Evolutionary conservation across 1,140 invertebrate genomes (phyloP).

Genomic region (Drosophila biarmipes): DNA sequence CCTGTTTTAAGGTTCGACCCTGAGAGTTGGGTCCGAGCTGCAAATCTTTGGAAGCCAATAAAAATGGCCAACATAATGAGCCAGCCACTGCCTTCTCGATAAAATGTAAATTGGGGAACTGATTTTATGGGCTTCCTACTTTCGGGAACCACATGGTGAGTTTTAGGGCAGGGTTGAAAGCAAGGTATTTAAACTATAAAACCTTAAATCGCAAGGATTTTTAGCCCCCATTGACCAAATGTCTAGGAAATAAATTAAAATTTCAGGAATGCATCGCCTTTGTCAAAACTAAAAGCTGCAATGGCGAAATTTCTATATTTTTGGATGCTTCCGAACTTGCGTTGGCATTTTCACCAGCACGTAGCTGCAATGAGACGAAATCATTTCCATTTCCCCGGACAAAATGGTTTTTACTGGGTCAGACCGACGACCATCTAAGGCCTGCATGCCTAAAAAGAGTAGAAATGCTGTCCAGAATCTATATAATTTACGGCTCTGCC

Average conservation of each 20-base stretch:
- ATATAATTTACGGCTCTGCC: slow-evolving; percentile 68
- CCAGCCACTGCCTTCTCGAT: slow-evolving; percentile 42
- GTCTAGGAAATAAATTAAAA: no score
- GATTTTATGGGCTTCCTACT: slow-evolving; percentile 29
- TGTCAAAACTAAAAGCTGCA: not conserved
- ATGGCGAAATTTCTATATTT: not conserved
- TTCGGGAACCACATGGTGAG: not conserved
- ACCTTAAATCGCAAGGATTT: not conserved
- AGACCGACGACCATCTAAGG: slow-evolving; percentile 14
- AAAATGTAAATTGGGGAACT: slow-evolving; percentile 71
- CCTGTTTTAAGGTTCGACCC: slow-evolving; percentile 5
- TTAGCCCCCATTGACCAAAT: no score
- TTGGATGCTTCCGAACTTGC: slow-evolving; percentile 2
- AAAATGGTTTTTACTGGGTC: slow-evolving; percentile 59
- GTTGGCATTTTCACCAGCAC: slow-evolving; percentile 51
- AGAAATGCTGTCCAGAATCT: slow-evolving; percentile 48
- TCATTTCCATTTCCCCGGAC: slow-evolving; percentile 59
- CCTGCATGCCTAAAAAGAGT: slow-evolving; percentile 29
- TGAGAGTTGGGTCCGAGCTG: slow-evolving; percentile 45
- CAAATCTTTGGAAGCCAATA: slow-evolving; percentile 77
- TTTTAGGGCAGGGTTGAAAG: not conserved
- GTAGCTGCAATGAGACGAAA: slow-evolving; percentile 76
- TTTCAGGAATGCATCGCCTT: not conserved
- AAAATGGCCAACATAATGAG: slow-evolving; percentile 74
- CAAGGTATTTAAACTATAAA: not conserved